Percentiles rank a stretch among this genome's conserved stretches.
These are phyloP conservation scores for Pseudochirops corinnae DNA, from an alignment of 2,797 vertebrate genomes.

Conservation along the genomic window DNA sequence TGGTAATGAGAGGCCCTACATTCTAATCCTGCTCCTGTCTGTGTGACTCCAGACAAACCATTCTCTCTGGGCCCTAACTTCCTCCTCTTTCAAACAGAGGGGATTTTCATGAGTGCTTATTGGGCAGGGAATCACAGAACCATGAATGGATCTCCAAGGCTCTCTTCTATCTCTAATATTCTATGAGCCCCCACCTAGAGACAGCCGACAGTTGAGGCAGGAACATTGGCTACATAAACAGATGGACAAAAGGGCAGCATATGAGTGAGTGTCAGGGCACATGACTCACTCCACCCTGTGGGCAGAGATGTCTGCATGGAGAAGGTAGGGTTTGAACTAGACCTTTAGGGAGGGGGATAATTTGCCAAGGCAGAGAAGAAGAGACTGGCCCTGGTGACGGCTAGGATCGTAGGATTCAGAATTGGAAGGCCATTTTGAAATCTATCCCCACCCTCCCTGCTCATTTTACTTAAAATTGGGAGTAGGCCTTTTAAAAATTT, in stretches of 20 bases:
- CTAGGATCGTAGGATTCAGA: no score
- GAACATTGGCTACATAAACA: background rate
- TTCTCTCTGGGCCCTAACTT: background rate
- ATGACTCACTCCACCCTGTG: background rate
- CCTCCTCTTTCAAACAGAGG: background rate
- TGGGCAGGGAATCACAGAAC: background rate
- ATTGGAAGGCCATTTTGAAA: background rate
- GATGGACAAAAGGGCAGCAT: background rate
- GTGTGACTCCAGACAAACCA: background rate
- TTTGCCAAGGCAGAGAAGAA: background rate
- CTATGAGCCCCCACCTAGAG: background rate
- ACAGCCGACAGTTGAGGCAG: background rate
- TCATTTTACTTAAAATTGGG: background rate
- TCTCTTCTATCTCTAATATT: background rate
- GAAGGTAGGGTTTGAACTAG: fast-evolving
- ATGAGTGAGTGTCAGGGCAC: background rate
- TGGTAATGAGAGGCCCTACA: background rate
- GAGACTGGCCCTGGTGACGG: no score
- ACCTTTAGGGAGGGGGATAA: background rate
- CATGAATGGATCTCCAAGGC: background rate
- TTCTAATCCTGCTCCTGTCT: background rate
- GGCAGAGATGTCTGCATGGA: fast-evolving
- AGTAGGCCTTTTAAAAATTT: background rate
- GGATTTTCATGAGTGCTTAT: background rate
- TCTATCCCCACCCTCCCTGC: background rate